phyloP scores from a whole-genome alignment of 2,113 vertebrate genomes.

The Cyrtonyx montezumae region DNA sequence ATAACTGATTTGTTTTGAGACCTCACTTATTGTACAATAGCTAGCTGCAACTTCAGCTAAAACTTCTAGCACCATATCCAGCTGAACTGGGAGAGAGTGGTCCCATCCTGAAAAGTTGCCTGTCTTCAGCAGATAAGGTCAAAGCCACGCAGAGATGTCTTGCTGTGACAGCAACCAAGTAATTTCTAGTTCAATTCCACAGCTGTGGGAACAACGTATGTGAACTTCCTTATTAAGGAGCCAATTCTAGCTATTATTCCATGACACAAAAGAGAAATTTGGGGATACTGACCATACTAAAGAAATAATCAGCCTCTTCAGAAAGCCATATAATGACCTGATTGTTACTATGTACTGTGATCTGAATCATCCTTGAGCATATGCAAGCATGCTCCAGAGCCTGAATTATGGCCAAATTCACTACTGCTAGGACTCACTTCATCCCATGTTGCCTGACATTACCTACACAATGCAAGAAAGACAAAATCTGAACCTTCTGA shows the following conservation, averaged over 20 bases:
- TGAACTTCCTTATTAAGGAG: background rate
- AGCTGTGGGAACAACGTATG: background rate
- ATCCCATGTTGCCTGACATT: background rate
- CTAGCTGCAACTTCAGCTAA: background rate
- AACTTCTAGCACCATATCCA: background rate
- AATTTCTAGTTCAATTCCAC: background rate
- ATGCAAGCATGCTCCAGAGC: background rate
- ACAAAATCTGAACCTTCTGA: background rate
- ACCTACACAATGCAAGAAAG: background rate
- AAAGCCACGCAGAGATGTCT: background rate
- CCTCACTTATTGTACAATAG: background rate
- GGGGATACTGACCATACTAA: background rate
- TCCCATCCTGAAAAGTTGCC: rapidly evolving
- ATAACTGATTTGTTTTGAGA: background rate
- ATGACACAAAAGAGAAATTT: background rate
- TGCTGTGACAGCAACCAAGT: background rate
- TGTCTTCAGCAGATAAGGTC: background rate
- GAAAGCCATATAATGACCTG: background rate
- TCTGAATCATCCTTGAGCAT: background rate
- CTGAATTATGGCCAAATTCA: background rate
- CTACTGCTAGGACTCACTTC: background rate
- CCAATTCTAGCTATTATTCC: background rate
- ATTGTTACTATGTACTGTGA: background rate
- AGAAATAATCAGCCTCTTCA: background rate
- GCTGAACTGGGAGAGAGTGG: background rate